A percentile compares a stretch with the other conserved stretches of the same genome.
phyloP scores from a whole-genome alignment of 2,888 invertebrate genomes.

The Eurytoma californica region DNA sequence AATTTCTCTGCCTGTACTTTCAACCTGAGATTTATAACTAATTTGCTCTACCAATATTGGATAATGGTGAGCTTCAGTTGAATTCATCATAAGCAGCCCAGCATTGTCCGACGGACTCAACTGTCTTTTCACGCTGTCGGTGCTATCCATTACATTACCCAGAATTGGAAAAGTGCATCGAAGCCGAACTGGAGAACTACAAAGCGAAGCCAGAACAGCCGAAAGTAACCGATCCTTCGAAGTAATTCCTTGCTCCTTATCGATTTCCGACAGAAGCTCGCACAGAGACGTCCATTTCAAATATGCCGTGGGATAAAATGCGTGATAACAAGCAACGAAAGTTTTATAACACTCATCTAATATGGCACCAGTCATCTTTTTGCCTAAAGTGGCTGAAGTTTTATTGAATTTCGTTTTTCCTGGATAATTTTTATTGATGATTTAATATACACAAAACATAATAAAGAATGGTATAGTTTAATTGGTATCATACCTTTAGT shows the following conservation, averaged over 20 bases:
- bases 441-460: neutral
- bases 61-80: conserved; percentile 83
- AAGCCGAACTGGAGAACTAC: conserved; percentile 85
- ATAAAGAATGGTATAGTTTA: too few species aligned
- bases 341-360: conserved; percentile 93
- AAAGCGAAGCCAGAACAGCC: conserved; percentile 90
- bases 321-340: conserved; percentile 94
- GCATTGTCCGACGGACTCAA: conserved; percentile 84
- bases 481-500: conserved; percentile 63
- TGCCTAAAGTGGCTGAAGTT: conserved; percentile 59
- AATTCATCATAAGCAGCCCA: conserved; percentile 81
- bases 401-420: conserved; percentile 43
- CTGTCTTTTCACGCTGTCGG: conserved; percentile 76
- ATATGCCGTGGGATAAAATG: conserved; percentile 95
- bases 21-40: conserved; percentile 81
- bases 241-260: conserved; percentile 78
- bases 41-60: conserved; percentile 88
- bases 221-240: conserved; percentile 82
- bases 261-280: conserved; percentile 84
- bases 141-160: conserved; percentile 75
- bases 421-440: neutral
- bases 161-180: conserved; percentile 86
- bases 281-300: conserved; percentile 95
- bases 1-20: conserved; percentile 69
- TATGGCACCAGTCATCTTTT: conserved; percentile 83